Evolutionary conservation across 2,797 vertebrate species (phyloP).

Genomic region (Dipus sagitta): DNA sequence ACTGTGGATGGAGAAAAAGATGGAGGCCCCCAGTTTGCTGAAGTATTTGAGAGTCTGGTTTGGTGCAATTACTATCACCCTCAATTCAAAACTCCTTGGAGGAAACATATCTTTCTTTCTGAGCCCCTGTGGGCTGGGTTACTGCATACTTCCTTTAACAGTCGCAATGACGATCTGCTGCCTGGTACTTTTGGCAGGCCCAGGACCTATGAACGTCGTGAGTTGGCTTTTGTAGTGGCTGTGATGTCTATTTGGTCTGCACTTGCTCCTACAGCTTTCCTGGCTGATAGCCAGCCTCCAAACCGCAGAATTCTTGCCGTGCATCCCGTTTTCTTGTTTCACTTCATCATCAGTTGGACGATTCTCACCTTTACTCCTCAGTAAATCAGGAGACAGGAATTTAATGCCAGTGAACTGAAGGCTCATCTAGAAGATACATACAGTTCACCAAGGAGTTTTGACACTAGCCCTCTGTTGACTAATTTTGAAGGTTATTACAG

Average conservation of each 20-base stretch:
- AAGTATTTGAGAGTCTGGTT: slow-evolving; percentile 99
- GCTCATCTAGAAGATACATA: slow-evolving; percentile 62
- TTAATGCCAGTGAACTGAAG: slow-evolving; percentile 56
- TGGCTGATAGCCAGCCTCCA: slow-evolving; percentile 95
- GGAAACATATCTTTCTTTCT: slow-evolving; percentile 99
- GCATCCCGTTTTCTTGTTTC: slow-evolving; percentile 98
- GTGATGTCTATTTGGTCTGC: slow-evolving; percentile 96
- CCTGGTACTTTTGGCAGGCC: slow-evolving; percentile 90
- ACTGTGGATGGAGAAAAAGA: slow-evolving; percentile 92
- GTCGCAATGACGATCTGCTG: slow-evolving; percentile 95
- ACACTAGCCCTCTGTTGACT: slow-evolving; percentile 76
- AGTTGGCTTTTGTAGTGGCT: slow-evolving; percentile 92
- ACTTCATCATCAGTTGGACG: slow-evolving; percentile 99
- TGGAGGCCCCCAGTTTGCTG: slow-evolving; percentile 96
- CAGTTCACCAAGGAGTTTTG: slow-evolving; percentile 70
- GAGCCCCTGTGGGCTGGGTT: slow-evolving; percentile 97
- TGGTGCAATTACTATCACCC: slow-evolving; percentile 96
- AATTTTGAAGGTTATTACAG: slow-evolving; percentile 58
- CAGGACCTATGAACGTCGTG: slow-evolving; percentile 88
- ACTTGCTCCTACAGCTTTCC: slow-evolving; percentile 96
- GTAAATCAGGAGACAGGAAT: slow-evolving; percentile 59
- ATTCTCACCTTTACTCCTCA: slow-evolving; percentile 95
- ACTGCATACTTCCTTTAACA: slow-evolving; percentile 96
- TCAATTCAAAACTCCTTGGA: slow-evolving; percentile 98
- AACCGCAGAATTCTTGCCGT: slow-evolving; percentile 96